Evolutionary conservation across 2,797 vertebrate genomes (phyloP), one percentile per base, ranked within the genome.

Genomic region (Sebastes oblongus): DNA sequence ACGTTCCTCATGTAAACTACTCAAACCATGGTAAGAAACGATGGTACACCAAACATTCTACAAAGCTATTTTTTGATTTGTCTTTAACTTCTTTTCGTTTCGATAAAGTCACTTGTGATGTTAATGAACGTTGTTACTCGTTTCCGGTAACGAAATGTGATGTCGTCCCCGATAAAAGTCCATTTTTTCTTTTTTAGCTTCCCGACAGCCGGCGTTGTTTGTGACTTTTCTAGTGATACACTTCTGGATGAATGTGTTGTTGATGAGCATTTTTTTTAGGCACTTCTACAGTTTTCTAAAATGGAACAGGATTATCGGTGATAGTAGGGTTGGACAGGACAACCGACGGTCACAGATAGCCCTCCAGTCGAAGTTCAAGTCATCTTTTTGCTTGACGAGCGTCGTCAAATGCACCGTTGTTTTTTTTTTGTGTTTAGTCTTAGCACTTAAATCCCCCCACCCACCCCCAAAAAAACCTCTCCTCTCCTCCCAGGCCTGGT

Each of bases 241-340:
- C 83, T 93, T 93, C 87, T 79, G 89, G 90, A 91, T 91, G 89
- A 77, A 50, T 66, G 88, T 89, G 86, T 91, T 81, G 89, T 93
- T 78, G 88, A 91, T 93, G 91, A 94, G 86, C 90, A 84, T 89
- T 90, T 92, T 90, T 92, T 92, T 95, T 93, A 96, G 95, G 95
- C 95, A 96, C 95, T 96, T 96, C 94, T 95, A 95, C 95, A 91
- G 92, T 93, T 93, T 93, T 92, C 91, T 94, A 93, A 91, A 94
- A 93, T 92, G 93, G 92, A 95, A 94, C 93, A 94, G 94, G 93
- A 94, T 95, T 89, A 91, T 93, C 90, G 91, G 93, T 90, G 93
- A 93, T 89, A 88, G 90, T 86, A 54, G 91, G 91, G 91, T 89
- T 76, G 90, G 89, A 92, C 86, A 87, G 87, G 86, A 91, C 91